phyloP scores from a whole-genome alignment of 2,113 vertebrate genomes.

The Dipodomys stephensi region DNA sequence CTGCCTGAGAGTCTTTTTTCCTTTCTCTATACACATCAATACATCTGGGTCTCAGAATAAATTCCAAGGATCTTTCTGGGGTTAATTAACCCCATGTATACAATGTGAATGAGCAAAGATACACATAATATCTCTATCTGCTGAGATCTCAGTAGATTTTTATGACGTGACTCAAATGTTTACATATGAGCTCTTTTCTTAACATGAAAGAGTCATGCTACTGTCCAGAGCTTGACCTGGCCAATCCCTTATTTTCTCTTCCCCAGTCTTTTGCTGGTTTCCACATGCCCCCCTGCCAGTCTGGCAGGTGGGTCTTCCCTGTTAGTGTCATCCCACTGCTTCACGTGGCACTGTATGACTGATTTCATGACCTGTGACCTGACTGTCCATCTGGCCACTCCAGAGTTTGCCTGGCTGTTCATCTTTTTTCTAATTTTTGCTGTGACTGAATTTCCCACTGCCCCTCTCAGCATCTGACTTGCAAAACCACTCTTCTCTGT shows the following conservation, averaged over 20 bases:
- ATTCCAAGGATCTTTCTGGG: neutral
- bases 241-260: neutral
- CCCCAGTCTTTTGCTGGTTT: neutral
- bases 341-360: constrained; percentile 67
- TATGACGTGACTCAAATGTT: neutral
- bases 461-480: constrained; percentile 73
- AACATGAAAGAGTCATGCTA: constrained; percentile 11
- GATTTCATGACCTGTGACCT: constrained; percentile 80
- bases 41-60: neutral
- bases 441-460: constrained; percentile 70
- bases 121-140: neutral
- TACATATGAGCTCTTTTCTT: constrained; percentile 15
- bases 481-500: constrained; percentile 68
- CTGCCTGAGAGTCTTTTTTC: neutral
- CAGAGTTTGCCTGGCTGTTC: constrained; percentile 39
- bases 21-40: neutral
- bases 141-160: neutral
- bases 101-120: constrained; percentile 5
- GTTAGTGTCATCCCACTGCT: constrained; percentile 74
- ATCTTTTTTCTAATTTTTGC: constrained; percentile 29
- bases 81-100: neutral
- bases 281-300: constrained; percentile 29
- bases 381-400: constrained; percentile 77
- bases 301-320: constrained; percentile 68
- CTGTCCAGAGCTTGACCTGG: neutral